Conservation (phyloP, 92 coral and sea anemone species). For the Plumapathes pennacea region DNA sequence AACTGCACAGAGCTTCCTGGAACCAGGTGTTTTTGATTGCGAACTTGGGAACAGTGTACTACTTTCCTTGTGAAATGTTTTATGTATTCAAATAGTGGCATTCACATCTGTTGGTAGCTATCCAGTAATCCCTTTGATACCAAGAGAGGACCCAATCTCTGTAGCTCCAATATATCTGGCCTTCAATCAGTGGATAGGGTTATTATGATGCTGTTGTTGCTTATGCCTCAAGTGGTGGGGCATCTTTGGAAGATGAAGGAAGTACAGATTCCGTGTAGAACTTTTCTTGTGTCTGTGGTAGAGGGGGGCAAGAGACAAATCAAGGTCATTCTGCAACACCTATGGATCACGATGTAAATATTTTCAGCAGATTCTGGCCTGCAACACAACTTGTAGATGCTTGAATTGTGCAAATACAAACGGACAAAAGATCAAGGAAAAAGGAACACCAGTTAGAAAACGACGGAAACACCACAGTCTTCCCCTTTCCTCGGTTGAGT, state of each 20-base stretch:
- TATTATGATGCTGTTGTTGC: too few relatives aligned
- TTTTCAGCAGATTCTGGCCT: constrained; percentile 30
- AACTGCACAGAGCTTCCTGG: constrained; percentile 10
- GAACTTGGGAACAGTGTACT: constrained; percentile 48
- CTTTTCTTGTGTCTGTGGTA: constrained; percentile 17
- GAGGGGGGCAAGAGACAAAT: constrained; percentile 43
- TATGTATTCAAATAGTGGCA: too few relatives aligned
- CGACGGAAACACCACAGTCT: constrained; percentile 43
- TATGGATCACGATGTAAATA: constrained; percentile 48
- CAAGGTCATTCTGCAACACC: constrained; percentile 31
- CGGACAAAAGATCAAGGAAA: constrained; percentile 25
- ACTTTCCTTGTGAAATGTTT: constrained; percentile 23
- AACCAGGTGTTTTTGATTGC: constrained; percentile 40
- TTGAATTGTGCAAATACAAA: constrained; percentile 42
- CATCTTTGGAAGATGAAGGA: too few relatives aligned
- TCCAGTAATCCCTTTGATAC: too few relatives aligned
- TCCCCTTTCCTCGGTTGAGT: constrained; percentile 32
- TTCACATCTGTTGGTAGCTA: constrained; percentile 31
- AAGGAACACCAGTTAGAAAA: constrained; percentile 17
- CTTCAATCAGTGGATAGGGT: too few relatives aligned
- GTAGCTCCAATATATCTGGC: too few relatives aligned
- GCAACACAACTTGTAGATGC: constrained; percentile 44
- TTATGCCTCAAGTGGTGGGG: too few relatives aligned
- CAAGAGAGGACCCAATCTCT: too few relatives aligned
- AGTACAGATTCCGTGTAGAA: too few relatives aligned